These are phyloP conservation scores for Microcebus tavaratra DNA, from an alignment of 2,113 vertebrate genomes.

Conservation along the genomic window DNA sequence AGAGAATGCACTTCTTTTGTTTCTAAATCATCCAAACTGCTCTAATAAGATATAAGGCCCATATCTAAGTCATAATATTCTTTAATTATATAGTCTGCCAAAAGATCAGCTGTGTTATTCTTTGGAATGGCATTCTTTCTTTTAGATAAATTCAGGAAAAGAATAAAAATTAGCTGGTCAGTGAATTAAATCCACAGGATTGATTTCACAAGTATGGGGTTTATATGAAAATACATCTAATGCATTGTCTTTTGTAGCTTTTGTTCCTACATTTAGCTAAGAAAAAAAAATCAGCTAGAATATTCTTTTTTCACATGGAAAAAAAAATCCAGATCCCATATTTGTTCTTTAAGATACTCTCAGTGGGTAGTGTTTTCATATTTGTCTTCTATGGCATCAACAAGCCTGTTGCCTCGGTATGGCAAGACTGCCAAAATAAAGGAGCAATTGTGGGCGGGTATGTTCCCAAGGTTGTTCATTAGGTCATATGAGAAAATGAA, in stretches of 20 bases:
- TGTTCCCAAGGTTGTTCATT: not conserved
- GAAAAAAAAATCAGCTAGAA: not conserved
- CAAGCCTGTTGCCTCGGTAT: not conserved
- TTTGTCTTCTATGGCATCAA: not conserved
- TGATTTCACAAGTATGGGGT: not conserved
- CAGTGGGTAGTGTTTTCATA: not conserved
- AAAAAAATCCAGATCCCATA: not conserved
- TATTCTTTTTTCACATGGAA: not conserved
- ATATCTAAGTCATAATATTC: not conserved
- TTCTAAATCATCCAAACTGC: constrained; percentile 27
- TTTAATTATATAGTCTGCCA: not conserved
- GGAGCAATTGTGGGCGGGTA: not conserved
- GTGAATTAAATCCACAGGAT: constrained; percentile 34
- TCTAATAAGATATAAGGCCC: constrained; percentile 9
- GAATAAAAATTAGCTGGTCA: constrained; percentile 39
- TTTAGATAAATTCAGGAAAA: constrained; percentile 29
- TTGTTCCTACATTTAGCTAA: constrained; percentile 36
- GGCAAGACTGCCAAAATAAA: constrained; percentile 25
- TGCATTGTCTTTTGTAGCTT: not conserved
- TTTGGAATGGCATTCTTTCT: constrained; percentile 25
- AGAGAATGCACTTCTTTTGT: not conserved
- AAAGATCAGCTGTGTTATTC: constrained; percentile 26
- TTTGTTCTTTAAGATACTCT: constrained; percentile 19
- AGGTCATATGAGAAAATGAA: not conserved
- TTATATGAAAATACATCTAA: not conserved